These are phyloP conservation scores for Hylomyscus alleni DNA, from an alignment of 2,797 vertebrate genomes.

Conservation along the genomic window DNA sequence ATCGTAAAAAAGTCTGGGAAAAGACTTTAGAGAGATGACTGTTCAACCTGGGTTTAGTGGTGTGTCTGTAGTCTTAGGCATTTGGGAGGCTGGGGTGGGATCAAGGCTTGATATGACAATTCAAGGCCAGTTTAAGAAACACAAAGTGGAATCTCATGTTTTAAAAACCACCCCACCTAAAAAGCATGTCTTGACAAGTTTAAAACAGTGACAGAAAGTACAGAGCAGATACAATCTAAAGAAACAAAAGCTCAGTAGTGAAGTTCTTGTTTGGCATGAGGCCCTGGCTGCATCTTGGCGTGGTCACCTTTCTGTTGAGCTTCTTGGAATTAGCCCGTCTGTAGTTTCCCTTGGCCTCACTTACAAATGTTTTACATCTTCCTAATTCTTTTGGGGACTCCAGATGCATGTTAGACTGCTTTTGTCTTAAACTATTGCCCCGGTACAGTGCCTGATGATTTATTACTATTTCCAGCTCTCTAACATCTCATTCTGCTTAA, in stretches of 20 bases:
- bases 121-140: neutral
- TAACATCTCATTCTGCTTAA: neutral
- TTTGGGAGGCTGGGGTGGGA: neutral
- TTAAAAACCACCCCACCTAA: neutral
- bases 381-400: neutral
- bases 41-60: neutral
- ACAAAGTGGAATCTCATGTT: neutral
- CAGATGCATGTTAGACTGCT: neutral
- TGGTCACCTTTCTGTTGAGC: neutral
- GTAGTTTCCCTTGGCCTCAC: constrained; percentile 4
- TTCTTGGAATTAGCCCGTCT: neutral
- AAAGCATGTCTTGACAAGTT: neutral
- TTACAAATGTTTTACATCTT: neutral
- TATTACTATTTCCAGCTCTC: neutral
- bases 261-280: neutral
- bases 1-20: neutral
- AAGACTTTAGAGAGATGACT: constrained; percentile 6
- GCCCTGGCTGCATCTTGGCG: neutral
- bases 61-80: neutral
- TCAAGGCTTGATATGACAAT: neutral
- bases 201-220: neutral
- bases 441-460: neutral
- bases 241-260: neutral
- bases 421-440: neutral
- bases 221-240: neutral